Base-by-base conservation (phyloP, 92 coral and sea anemone species). In the Micromussa lordhowensis region DNA sequence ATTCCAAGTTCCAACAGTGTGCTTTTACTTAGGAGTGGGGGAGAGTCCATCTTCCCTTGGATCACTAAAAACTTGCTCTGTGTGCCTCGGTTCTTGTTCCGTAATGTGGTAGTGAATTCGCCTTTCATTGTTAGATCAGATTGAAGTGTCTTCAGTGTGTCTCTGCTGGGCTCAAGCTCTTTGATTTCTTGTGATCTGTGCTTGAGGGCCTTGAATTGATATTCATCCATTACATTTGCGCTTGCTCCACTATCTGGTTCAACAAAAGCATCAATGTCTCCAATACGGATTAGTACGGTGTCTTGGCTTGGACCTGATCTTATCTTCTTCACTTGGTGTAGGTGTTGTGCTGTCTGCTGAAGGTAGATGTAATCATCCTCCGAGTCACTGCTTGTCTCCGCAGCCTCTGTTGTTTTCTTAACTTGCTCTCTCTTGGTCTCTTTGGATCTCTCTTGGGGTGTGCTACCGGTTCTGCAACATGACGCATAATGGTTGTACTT, bases 121-220 rank as follows among this genome's bases (percentile, higher is more conserved):
- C 95, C 95, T 40, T 92, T 92, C 38, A 92, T 91, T 48, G 26
- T 59, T 44, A n/a, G n/a, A n/a, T n/a, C n/a, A n/a, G n/a, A n/a
- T n/a, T n/a, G n/a, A n/a, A n/a, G n/a, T n/a, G n/a, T 85, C 79
- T 26, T 79, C n/a, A 90, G 87, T 32, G 87, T 88, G 22, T 80
- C 81, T 69, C 69, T 53, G n/a, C 82, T 88, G 22, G 87, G 81
- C 30, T 31, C 26, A 10, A 89, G 84, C 22, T 77, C 72, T 19
- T 64, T 63, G 24, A 89, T 89, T n/a, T 91, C 91, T 55, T 86
- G 72, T 57, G 92, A 28, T 79, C 89, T n/a, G n/a, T n/a, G n/a
- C n/a, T n/a, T n/a, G n/a, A n/a, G n/a, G n/a, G n/a, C n/a, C n/a
- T n/a, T n/a, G n/a, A n/a, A n/a, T n/a, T n/a, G n/a, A n/a, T n/a